Evolutionary conservation across 2,888 invertebrate genomes (phyloP).

Genomic region (Papilio demoleus): DNA sequence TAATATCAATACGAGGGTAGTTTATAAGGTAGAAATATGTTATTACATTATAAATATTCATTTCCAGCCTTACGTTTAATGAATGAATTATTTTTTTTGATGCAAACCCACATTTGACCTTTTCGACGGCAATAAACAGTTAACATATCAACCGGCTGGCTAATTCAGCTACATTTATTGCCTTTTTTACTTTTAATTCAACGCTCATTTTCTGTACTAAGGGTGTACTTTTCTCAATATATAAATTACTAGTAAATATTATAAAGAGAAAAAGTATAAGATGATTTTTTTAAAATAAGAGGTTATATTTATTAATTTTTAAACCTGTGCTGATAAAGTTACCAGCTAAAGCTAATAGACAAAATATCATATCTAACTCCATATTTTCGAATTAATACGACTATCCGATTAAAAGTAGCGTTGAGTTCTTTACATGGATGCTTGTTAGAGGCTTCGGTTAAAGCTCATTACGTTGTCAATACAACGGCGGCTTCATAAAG

Average conservation of each 20-base stretch:
- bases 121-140: conserved; percentile 21
- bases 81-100: conserved; percentile 32
- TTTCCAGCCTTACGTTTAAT: conserved; percentile 29
- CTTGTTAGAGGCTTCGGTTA: background rate
- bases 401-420: background rate
- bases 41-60: conserved; percentile 36
- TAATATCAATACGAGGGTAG: conserved; percentile 25
- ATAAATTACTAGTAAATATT: too few species aligned
- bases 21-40: conserved; percentile 33
- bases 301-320: too few species aligned
- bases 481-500: background rate
- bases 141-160: conserved; percentile 1
- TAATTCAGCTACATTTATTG: background rate
- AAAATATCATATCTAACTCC: too few species aligned
- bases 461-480: background rate
- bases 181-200: background rate
- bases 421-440: background rate
- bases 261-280: too few species aligned
- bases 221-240: background rate
- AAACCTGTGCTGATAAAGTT: too few species aligned
- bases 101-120: conserved; percentile 15
- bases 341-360: too few species aligned
- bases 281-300: too few species aligned
- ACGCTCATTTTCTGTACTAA: background rate
- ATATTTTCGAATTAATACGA: background rate